phyloP scores from a whole-genome alignment of 2,113 vertebrate genomes.

The Onychorhynchus coronatus region DNA sequence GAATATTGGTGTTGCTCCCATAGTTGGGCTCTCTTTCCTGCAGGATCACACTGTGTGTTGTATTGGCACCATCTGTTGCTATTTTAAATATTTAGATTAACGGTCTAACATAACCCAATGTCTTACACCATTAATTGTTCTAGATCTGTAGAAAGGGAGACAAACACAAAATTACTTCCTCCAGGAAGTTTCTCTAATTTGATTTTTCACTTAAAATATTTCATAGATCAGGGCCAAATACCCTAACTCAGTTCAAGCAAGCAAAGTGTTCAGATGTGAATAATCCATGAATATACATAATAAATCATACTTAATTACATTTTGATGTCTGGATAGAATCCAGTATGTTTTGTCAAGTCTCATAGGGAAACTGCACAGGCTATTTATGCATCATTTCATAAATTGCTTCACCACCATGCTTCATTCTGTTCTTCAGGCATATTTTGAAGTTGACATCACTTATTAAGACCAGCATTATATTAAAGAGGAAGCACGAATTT shows the following conservation, averaged over 20 bases:
- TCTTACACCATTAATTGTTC: slow-evolving; percentile 57
- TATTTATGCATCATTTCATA: slow-evolving; percentile 56
- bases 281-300: slow-evolving; percentile 55
- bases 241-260: neutral
- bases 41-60: neutral
- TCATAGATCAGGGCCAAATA: slow-evolving; percentile 18
- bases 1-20: neutral
- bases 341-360: slow-evolving; percentile 33
- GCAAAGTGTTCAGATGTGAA: slow-evolving; percentile 15
- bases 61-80: slow-evolving; percentile 31
- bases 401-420: slow-evolving; percentile 35
- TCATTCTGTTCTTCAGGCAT: slow-evolving; percentile 20
- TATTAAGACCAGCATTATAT: neutral
- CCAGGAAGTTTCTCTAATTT: slow-evolving; percentile 5
- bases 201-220: slow-evolving; percentile 36
- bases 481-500: neutral
- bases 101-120: slow-evolving; percentile 36
- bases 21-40: neutral
- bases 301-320: slow-evolving; percentile 59
- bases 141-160: neutral
- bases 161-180: neutral
- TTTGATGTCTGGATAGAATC: slow-evolving; percentile 52
- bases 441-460: slow-evolving; percentile 2
- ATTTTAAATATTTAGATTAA: slow-evolving; percentile 67
- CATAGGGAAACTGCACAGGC: neutral